Conservation (phyloP, 2,797 vertebrate genomes). For the Melanotaenia parkinsoni region DNA sequence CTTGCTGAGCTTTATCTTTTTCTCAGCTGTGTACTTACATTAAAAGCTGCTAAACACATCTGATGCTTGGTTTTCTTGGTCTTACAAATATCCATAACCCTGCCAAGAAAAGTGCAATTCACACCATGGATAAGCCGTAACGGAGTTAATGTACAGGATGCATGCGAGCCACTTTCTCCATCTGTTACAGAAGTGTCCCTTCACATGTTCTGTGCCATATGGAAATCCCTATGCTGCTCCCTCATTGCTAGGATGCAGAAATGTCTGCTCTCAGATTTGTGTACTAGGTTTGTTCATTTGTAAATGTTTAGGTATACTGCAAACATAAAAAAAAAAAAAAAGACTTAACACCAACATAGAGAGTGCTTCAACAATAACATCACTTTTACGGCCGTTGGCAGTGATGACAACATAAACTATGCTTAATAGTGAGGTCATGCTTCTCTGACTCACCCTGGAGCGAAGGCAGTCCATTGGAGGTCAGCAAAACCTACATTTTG, state of each 20-base stretch:
- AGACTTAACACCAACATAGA: neutral
- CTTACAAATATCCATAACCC: neutral
- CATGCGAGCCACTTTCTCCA: neutral
- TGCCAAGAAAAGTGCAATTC: neutral
- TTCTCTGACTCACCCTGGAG: constrained; percentile 1
- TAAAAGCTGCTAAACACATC: neutral
- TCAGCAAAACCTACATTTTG: neutral
- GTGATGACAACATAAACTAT: neutral
- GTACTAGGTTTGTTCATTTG: neutral
- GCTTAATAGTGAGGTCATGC: neutral
- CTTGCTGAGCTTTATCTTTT: neutral
- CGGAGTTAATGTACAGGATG: neutral
- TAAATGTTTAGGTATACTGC: neutral
- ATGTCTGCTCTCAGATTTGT: neutral
- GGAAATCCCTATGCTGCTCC: neutral
- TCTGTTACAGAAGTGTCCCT: neutral
- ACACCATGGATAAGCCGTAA: neutral
- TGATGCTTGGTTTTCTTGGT: neutral
- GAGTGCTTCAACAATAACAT: neutral
- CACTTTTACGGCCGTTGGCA: neutral
- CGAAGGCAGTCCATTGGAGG: neutral
- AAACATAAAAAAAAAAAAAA: neutral
- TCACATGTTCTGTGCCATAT: neutral
- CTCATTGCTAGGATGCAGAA: neutral
- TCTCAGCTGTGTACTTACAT: neutral